Evolutionary conservation across 2,888 invertebrate species (phyloP), one percentile per base, ranked within the genome.

Genomic region (Liopterus haemorrhoidalis): DNA sequence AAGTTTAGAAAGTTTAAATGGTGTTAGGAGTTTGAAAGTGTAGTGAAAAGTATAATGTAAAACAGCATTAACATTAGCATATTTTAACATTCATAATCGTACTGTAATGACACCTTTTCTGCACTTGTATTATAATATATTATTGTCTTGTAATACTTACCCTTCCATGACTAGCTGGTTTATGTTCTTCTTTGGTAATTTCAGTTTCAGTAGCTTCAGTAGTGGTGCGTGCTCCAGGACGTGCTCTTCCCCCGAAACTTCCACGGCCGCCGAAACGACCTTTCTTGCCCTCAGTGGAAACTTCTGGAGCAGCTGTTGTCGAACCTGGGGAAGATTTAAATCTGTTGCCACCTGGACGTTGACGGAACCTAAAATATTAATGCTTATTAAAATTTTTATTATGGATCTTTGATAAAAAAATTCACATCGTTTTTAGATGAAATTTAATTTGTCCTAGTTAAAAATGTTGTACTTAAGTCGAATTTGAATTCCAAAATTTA

Each of bases 221-320:
- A 2, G 68, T 66, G 1, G 65, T 62, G 42, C 62, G 57, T 4
- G 69, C 66, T 2, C 70, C 64, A 5, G 58, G 48, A 43, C 64
- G 53, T 2, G 73, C 70, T 58, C 74, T 70, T 48, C 72, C 72
- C 59, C 75, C 75, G 58, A 70, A 70, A n/a, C n/a, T n/a, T 57
- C 63, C 60, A 9, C 66, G 65, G 49, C 65, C 57, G 31, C 61
- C 60, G 49, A 64, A 65, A 46, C 64, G 63, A 16, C 59, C 72
- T 69, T 76, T 70, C 16, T 64, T 64, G 67, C 70, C 71, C 4
- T 72, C 71, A 19, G 70, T 67, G 0, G 70, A 65, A 51, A 73
- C 72, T 52, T 73, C 71, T 54, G 52, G 73, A 51, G 62, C 75
- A 1, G 63, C 53, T 3, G 67, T 64, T 25, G 76, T 70, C 6